Percentiles rank a stretch among this genome's conserved stretches.
Evolutionary conservation across 2,888 invertebrate species (phyloP).

Genomic region (Apantesis nais): DNA sequence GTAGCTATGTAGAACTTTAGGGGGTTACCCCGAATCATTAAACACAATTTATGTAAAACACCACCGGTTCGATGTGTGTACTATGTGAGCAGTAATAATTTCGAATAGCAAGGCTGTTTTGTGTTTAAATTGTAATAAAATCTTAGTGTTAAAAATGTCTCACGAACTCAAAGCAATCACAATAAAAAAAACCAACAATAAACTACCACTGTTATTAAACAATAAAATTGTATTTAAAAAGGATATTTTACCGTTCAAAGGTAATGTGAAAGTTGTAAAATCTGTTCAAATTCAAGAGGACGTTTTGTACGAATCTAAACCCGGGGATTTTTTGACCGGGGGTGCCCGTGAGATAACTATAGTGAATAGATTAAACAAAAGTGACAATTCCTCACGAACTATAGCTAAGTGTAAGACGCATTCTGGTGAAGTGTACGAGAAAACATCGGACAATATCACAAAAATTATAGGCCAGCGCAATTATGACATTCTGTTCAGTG

Average conservation of each 20-base stretch:
- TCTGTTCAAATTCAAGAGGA: slow-evolving; percentile 28
- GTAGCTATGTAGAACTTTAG: slow-evolving; percentile 9
- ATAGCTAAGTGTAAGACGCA: slow-evolving; percentile 54
- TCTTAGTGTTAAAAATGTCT: slow-evolving; percentile 31
- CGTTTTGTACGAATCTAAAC: slow-evolving; percentile 32
- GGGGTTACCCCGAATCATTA: slow-evolving; percentile 36
- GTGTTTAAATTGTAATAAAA: slow-evolving; percentile 9
- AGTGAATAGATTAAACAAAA: slow-evolving; percentile 53
- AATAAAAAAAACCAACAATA: slow-evolving; percentile 30
- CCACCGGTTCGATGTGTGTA: neutral
- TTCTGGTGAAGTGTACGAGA: slow-evolving; percentile 42
- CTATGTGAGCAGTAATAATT: neutral
- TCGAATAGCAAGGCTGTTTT: neutral
- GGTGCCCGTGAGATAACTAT: slow-evolving; percentile 58
- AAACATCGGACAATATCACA: slow-evolving; percentile 63
- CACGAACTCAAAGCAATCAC: slow-evolving; percentile 31
- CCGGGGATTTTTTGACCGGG: slow-evolving; percentile 60
- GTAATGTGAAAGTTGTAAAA: slow-evolving; percentile 32
- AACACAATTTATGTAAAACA: neutral
- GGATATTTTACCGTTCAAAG: slow-evolving; percentile 15
- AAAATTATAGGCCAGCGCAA: slow-evolving; percentile 70
- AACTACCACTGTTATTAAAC: slow-evolving; percentile 26
- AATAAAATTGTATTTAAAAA: slow-evolving; percentile 35
- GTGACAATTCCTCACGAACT: slow-evolving; percentile 58
- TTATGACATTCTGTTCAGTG: slow-evolving; percentile 65